phyloP scores from a whole-genome alignment of 2,888 invertebrate species.

The Synergus japonicus region DNA sequence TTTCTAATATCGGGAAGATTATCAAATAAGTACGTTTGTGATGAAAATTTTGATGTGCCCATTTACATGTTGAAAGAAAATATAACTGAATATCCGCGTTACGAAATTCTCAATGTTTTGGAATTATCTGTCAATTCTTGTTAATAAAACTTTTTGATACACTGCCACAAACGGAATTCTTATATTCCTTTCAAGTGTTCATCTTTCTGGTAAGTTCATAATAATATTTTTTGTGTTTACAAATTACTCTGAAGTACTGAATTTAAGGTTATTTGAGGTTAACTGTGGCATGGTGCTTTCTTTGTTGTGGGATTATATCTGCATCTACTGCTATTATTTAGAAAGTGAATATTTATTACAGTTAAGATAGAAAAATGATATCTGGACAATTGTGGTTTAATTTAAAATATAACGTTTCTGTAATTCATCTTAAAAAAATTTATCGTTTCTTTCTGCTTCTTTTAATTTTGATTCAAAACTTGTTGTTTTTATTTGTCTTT shows the following conservation, averaged over 20 bases:
- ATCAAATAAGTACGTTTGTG: not conserved
- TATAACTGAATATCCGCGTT: not conserved
- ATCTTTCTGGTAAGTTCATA: slow-evolving; percentile 8
- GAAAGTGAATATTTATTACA: not conserved
- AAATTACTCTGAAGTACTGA: not conserved
- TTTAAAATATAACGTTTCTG: not conserved
- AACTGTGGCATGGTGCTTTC: not conserved
- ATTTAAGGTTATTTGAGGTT: slow-evolving; percentile 15
- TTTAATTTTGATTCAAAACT: not conserved
- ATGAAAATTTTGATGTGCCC: not conserved
- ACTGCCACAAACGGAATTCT: not conserved
- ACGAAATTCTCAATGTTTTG: slow-evolving; percentile 7
- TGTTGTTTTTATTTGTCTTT: not conserved
- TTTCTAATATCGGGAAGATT: not conserved
- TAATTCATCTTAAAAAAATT: not conserved
- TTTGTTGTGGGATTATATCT: not conserved
- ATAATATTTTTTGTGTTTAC: not conserved
- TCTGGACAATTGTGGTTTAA: not conserved
- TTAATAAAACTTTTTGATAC: not conserved
- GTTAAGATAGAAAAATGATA: not conserved
- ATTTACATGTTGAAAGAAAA: not conserved
- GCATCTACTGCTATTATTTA: not conserved
- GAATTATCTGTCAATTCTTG: not conserved
- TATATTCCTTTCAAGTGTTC: not conserved
- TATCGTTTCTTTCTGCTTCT: not conserved